Evolutionary conservation across 1,140 invertebrate species (phyloP).

Genomic region (Lethocerus indicus): DNA sequence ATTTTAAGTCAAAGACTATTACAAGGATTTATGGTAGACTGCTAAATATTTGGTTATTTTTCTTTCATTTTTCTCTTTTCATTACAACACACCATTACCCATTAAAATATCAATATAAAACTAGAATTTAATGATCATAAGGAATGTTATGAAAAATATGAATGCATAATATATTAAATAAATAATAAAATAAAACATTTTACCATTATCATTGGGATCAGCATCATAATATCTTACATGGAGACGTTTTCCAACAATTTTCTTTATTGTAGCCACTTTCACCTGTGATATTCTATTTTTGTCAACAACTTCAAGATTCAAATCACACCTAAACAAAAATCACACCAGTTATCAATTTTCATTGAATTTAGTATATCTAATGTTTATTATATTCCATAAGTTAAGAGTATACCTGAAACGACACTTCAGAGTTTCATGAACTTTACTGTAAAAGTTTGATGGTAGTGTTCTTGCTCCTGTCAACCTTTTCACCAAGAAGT

Average conservation of each 20-base stretch:
- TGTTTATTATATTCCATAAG: too few species aligned
- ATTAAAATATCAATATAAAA: not conserved
- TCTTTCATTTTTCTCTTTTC: not conserved
- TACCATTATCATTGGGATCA: constrained; percentile 50
- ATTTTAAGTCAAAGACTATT: not conserved
- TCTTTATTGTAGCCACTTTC: constrained; percentile 72
- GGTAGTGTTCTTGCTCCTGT: constrained; percentile 86
- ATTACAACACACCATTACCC: not conserved
- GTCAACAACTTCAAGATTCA: constrained; percentile 86
- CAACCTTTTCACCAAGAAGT: constrained; percentile 75
- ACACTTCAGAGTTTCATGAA: constrained; percentile 64
- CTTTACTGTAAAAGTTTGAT: constrained; percentile 77
- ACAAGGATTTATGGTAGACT: not conserved
- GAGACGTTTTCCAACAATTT: constrained; percentile 79
- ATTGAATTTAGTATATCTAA: too few species aligned
- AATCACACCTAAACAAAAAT: constrained; percentile 36
- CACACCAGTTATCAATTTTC: constrained; percentile 6
- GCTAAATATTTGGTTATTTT: not conserved
- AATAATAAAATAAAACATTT: constrained; percentile 8
- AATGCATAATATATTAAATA: too few species aligned
- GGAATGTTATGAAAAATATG: too few species aligned
- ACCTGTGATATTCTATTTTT: constrained; percentile 90
- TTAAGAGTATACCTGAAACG: constrained; percentile 39
- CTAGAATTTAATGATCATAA: too few species aligned
- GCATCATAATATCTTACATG: constrained; percentile 81